Evolutionary conservation across 2,888 invertebrate genomes (phyloP), one percentile per base, ranked within the genome.

Genomic region (Caenorhabditis zanzibari): DNA sequence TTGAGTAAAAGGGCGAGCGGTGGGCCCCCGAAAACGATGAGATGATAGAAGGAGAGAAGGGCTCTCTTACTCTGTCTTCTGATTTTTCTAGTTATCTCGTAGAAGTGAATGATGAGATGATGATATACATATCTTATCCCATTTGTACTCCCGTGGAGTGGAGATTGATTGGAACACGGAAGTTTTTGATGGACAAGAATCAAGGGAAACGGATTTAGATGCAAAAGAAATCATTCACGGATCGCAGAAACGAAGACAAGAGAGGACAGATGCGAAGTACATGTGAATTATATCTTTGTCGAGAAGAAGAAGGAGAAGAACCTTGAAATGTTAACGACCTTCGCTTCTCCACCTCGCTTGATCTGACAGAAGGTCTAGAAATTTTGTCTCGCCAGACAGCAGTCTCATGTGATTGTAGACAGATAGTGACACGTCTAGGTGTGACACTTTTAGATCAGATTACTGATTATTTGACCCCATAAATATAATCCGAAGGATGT

Each of bases 281-380:
- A 59, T 26, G 49, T 24, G 63, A 22, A 63, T 54, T 56, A 74
- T 38, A 35, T 24, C 22, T 54, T 38, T 38, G 6, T 44, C 58
- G 44, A 44, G 59, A 54, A 7, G 47, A 32, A 49, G 47, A 19
- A 14, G 47, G 47, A 19, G 75, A 44, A 66, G 58, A 75, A 76
- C 75, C 75, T 76, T 76, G 66, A 76, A 59, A 66, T 49, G 75
- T 76, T 76, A 76, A 76, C 75, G 75, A 76, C 75, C 59, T 68
- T 76, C 75, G 64, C 44, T 22, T 44, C 24, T 32, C 35, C 35
- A 10, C 14, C 35, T 22, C 26, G 22, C 32, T 32, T 32, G 32
- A 32, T 32, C 38, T 38, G 38, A 10, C 38, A 38, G 10, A 38
- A 38, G 10, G n/a, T 47, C 41, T 26, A 38, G 22, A 41, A 58